A percentile compares a stretch with the other conserved stretches of the same genome.
Evolutionary conservation across 2,888 invertebrate species (phyloP).

Genomic region (Drosophila tripunctata): DNA sequence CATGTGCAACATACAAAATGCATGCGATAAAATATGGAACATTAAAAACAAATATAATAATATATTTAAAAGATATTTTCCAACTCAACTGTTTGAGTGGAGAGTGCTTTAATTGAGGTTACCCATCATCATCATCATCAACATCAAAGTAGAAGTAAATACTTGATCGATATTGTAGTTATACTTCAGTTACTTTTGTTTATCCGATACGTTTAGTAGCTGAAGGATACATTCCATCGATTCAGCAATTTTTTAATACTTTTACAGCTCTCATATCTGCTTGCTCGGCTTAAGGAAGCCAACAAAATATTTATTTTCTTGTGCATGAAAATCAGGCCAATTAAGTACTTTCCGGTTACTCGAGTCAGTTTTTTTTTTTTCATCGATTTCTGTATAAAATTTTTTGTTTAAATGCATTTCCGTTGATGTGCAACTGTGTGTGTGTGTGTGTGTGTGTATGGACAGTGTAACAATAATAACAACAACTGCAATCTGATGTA

Average conservation of each 20-base stretch:
- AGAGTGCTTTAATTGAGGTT: slow-evolving; percentile 4
- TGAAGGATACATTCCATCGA: background rate
- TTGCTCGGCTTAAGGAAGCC: slow-evolving; percentile 7
- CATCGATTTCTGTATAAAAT: slow-evolving; percentile 21
- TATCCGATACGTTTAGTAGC: background rate
- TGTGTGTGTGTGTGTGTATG: background rate
- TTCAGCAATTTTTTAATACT: background rate
- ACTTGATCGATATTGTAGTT: background rate
- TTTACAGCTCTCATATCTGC: background rate
- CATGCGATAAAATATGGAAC: slow-evolving; percentile 31
- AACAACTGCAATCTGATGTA: slow-evolving; percentile 57
- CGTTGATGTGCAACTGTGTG: slow-evolving; percentile 36
- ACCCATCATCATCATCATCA: no score
- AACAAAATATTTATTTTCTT: slow-evolving; percentile 17
- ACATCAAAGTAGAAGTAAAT: no score
- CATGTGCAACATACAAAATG: slow-evolving; percentile 38
- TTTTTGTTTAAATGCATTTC: slow-evolving; percentile 64
- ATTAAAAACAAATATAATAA: slow-evolving; percentile 49
- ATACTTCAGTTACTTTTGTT: background rate
- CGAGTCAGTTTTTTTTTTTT: background rate
- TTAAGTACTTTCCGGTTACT: slow-evolving; percentile 33
- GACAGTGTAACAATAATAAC: slow-evolving; percentile 11
- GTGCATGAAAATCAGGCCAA: slow-evolving; percentile 35
- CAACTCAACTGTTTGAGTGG: background rate
- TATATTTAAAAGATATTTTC: slow-evolving; percentile 32